Conservation (phyloP, 2,113 vertebrate species). For the Scalopus aquaticus region DNA sequence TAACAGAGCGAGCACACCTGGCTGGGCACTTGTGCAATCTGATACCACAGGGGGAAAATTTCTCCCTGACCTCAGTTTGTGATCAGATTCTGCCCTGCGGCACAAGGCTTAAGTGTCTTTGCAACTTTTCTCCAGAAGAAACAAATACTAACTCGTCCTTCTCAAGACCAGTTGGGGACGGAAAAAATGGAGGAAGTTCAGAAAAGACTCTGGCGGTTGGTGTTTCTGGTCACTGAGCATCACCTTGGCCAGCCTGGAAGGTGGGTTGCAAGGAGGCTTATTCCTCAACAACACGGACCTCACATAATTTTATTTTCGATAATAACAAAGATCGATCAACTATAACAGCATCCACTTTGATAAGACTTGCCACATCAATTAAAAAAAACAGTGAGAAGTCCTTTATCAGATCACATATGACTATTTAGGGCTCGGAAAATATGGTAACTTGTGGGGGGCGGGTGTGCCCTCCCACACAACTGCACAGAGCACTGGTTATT, state of each 20-base stretch:
- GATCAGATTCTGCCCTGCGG: conserved; percentile 65
- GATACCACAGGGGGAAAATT: conserved; percentile 4
- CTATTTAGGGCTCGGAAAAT: conserved; percentile 8
- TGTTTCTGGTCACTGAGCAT: not conserved
- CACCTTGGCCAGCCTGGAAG: not conserved
- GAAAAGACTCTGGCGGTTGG: not conserved
- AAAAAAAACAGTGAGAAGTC: not conserved
- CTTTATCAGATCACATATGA: not conserved
- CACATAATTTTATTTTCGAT: not conserved
- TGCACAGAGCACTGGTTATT: not conserved
- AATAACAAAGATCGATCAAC: not conserved
- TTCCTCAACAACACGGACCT: not conserved
- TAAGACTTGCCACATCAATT: not conserved
- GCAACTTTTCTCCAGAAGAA: conserved; percentile 18
- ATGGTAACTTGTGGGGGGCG: not conserved
- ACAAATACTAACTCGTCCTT: conserved; percentile 31
- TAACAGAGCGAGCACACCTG: conserved; percentile 46
- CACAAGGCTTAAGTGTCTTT: conserved; percentile 67
- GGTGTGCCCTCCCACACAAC: not conserved
- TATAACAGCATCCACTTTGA: not conserved
- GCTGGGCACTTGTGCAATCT: conserved; percentile 31
- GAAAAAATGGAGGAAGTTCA: not conserved
- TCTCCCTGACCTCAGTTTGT: conserved; percentile 40
- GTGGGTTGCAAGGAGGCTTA: not conserved
- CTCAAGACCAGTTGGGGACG: not conserved